phyloP scores from a whole-genome alignment of 2,888 invertebrate genomes.

The Leptinotarsa peninsularis region DNA sequence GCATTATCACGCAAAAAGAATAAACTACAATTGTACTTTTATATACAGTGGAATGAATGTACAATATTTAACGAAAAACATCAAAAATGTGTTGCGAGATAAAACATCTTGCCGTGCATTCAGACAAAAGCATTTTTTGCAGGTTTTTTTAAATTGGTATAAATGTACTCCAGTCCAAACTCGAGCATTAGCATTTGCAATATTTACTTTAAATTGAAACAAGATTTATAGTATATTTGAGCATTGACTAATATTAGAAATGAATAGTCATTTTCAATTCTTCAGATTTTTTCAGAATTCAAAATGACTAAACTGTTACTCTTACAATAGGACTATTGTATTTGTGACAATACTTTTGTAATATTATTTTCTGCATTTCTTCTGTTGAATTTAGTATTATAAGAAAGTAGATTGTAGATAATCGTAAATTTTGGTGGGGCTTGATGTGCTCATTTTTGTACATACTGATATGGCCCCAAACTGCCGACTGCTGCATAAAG shows the following conservation, averaged over 20 bases:
- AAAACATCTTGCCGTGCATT: conserved; percentile 25
- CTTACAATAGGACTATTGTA: conserved; percentile 7
- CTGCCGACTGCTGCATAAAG: conserved; percentile 57
- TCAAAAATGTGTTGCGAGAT: background rate
- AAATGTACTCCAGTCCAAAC: conserved; percentile 22
- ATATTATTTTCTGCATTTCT: conserved; percentile 36
- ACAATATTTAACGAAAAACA: background rate
- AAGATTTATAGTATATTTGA: conserved; percentile 27
- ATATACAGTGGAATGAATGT: conserved; percentile 21
- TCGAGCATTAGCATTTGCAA: conserved; percentile 31
- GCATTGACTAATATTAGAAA: conserved; percentile 33
- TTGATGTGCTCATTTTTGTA: conserved; percentile 55
- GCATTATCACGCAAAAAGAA: conserved; percentile 30
- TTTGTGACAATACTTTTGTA: conserved; percentile 31
- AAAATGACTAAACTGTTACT: background rate
- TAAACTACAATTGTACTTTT: conserved; percentile 42
- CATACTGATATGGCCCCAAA: conserved; percentile 56
- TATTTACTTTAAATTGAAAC: conserved; percentile 29
- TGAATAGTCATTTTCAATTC: conserved; percentile 11
- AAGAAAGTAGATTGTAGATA: conserved; percentile 47
- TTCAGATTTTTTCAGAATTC: background rate
- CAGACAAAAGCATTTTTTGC: conserved; percentile 27
- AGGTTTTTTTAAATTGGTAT: background rate
- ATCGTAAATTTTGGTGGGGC: conserved; percentile 52
- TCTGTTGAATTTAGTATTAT: conserved; percentile 40